Conservation (phyloP, 1,140 invertebrate species). For the Leptopilina boulardi region DNA sequence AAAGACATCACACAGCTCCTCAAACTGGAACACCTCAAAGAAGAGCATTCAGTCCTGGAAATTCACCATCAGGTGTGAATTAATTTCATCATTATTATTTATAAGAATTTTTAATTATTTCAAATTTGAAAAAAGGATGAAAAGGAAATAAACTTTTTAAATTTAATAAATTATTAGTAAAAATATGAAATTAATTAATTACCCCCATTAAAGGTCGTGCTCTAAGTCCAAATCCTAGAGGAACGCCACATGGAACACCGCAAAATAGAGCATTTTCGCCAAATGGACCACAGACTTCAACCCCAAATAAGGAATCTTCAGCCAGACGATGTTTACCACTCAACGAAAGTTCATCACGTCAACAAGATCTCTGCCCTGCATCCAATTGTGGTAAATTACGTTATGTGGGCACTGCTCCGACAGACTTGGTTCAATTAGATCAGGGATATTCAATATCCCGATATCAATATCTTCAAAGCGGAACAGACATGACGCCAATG, state of each 20-base stretch:
- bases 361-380: conserved; percentile 60
- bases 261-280: conserved; percentile 60
- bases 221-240: conserved; percentile 49
- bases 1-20: conserved; percentile 69
- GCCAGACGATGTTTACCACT: conserved; percentile 71
- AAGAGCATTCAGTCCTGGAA: conserved; percentile 71
- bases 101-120: too few species aligned
- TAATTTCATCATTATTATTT: too few species aligned
- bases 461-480: conserved; percentile 63
- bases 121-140: too few species aligned
- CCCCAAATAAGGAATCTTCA: conserved; percentile 72
- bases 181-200: conserved; percentile 1
- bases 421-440: conserved; percentile 55
- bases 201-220: conserved; percentile 47
- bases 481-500: conserved; percentile 66
- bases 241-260: conserved; percentile 62
- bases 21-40: conserved; percentile 69
- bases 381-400: conserved; percentile 67
- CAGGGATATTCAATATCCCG: conserved; percentile 59
- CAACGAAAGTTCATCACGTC: conserved; percentile 61
- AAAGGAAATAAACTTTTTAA: neutral
- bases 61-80: conserved; percentile 66
- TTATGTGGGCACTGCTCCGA: conserved; percentile 60
- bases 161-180: neutral
- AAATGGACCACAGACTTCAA: conserved; percentile 66